Evolutionary conservation across 2,797 vertebrate species (phyloP).

Genomic region (Arremon brunneinucha): DNA sequence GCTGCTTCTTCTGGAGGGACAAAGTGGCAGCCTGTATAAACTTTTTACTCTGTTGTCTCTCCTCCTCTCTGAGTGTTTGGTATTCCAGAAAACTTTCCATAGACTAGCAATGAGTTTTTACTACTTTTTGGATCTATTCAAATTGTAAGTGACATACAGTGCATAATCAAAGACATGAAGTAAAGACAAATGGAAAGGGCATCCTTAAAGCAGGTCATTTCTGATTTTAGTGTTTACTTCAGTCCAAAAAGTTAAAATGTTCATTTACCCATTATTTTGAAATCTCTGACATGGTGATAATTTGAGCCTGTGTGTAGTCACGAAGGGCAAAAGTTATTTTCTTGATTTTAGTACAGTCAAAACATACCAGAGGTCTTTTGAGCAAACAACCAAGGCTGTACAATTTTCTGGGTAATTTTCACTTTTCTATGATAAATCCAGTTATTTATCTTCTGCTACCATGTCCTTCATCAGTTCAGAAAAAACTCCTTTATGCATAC

Average conservation of each 20-base stretch:
- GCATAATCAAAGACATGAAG: neutral
- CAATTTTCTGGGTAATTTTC: neutral
- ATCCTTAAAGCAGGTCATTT: neutral
- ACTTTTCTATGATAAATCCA: neutral
- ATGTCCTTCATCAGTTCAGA: neutral
- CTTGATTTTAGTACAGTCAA: neutral
- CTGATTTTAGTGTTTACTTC: neutral
- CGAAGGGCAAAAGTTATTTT: neutral
- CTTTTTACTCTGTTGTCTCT: neutral
- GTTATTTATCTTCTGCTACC: neutral
- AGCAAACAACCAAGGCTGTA: neutral
- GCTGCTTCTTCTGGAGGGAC: neutral
- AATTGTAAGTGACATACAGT: neutral
- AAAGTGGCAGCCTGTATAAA: neutral
- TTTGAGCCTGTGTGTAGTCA: neutral
- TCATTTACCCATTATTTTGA: neutral
- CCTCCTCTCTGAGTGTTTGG: rapidly evolving
- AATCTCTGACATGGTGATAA: neutral
- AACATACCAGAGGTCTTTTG: neutral
- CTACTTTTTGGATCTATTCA: neutral
- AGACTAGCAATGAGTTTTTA: neutral
- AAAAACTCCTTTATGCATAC: neutral
- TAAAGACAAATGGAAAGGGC: neutral
- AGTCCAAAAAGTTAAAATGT: neutral
- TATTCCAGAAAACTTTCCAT: neutral